Evolutionary conservation across 2,113 vertebrate genomes (phyloP), one percentile per base, ranked within the genome.

Genomic region (Athene noctua): DNA sequence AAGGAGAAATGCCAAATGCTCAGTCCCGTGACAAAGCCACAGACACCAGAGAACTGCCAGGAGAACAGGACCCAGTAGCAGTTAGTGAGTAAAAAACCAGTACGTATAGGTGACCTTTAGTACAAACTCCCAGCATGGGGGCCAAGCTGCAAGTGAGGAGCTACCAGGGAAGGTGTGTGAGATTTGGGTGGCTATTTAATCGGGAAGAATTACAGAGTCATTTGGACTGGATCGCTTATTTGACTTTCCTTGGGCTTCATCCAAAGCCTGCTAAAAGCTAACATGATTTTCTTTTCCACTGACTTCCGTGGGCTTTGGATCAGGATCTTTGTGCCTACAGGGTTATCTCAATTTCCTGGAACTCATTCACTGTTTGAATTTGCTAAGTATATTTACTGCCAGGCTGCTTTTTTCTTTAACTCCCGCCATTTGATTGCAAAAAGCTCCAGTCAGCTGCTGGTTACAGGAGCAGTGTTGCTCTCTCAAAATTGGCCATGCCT

Each of bases 311-410:
- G 78, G 91, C 86, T 96, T 92, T 96, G 83, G 80, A 92, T 93
- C 68, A 38, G 86, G 83, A 74, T 90, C 65, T 93, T 93, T 92
- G 88, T 94, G 94, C 80, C 88, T 91, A 59, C 61, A 68, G 54
- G 83, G 80, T 94, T 96, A 97, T 96, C 95, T 96, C 68, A 9
- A 10, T 89, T 97, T 96, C 92, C 95, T 96, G 97, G 94, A 96
- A 96, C 91, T 81, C 6, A 5, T 49, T 78, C 57, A 21, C 86
- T 94, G 88, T 96, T 97, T 94, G 91, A 82, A 79, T 94, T 96
- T 85, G 62, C 86, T 94, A 61, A 87, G 88, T 67, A 32, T 97
- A 79, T 94, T 96, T 96, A 84, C 94, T 92, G 80, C 86, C 73
- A 65, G 77, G 38, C 75, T 74, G 36, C 71, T 74, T 96, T 94